These are phyloP conservation scores for Calameuta filiformis DNA, from an alignment of 2,888 invertebrate species.

Conservation along the genomic window DNA sequence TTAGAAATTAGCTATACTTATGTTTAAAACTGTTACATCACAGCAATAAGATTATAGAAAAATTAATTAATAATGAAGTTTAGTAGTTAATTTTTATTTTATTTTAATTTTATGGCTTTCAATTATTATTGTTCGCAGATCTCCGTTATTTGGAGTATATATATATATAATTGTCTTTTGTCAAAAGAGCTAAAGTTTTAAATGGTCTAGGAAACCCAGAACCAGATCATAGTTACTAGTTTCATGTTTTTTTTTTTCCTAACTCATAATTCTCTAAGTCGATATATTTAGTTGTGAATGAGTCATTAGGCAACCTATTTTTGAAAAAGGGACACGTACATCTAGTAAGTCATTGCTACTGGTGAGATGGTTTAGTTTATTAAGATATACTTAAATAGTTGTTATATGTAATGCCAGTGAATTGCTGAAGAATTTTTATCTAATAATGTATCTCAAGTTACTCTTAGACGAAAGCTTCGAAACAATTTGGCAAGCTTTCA, in stretches of 20 bases:
- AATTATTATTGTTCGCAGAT: too few relatives aligned
- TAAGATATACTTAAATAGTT: not conserved
- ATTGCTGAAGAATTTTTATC: not conserved
- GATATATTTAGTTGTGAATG: not conserved
- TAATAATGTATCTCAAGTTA: not conserved
- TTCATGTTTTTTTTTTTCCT: not conserved
- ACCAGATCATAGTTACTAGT: not conserved
- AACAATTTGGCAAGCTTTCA: constrained; percentile 17
- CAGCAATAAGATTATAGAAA: not conserved
- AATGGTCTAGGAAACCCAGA: not conserved
- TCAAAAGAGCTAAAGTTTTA: not conserved
- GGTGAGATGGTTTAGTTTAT: not conserved
- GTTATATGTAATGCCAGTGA: not conserved
- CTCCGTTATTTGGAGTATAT: not conserved
- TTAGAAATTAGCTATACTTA: not conserved
- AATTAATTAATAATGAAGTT: not conserved
- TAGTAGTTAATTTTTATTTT: not conserved
- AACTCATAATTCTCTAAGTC: not conserved
- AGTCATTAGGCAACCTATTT: not conserved
- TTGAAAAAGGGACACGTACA: not conserved
- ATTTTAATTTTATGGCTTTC: not conserved
- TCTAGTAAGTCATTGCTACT: not conserved
- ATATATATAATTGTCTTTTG: not conserved
- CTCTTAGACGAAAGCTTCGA: not conserved
- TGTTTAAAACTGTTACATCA: not conserved